These are phyloP conservation scores for Drosophila pandora DNA, from an alignment of 1,140 invertebrate genomes.

Conservation along the genomic window DNA sequence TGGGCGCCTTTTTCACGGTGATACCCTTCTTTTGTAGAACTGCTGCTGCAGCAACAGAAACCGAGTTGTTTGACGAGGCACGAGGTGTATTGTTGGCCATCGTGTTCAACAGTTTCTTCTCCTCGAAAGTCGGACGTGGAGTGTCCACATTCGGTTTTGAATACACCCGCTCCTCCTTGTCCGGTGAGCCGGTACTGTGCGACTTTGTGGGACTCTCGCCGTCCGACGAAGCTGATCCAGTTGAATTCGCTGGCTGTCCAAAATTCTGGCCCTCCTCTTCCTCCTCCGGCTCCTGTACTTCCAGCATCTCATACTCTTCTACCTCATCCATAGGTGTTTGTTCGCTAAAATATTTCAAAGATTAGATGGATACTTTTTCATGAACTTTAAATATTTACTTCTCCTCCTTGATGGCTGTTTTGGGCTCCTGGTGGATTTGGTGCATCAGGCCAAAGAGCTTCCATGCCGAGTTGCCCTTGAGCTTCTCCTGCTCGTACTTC, in stretches of 20 bases:
- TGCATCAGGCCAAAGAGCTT: slow-evolving; percentile 78
- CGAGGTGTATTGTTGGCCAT: slow-evolving; percentile 60
- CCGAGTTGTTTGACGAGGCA: slow-evolving; percentile 26
- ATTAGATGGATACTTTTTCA: not conserved
- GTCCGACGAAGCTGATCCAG: slow-evolving; percentile 69
- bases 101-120: slow-evolving; percentile 75
- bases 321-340: slow-evolving; percentile 68
- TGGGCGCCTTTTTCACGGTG: slow-evolving; percentile 70
- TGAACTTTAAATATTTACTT: slow-evolving; percentile 54
- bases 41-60: slow-evolving; percentile 65
- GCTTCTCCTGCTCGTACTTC: slow-evolving; percentile 78
- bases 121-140: slow-evolving; percentile 66
- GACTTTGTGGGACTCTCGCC: slow-evolving; percentile 77
- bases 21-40: slow-evolving; percentile 79
- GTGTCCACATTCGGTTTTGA: slow-evolving; percentile 57
- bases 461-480: slow-evolving; percentile 72
- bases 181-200: slow-evolving; percentile 67
- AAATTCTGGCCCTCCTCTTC: slow-evolving; percentile 55
- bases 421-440: slow-evolving; percentile 73
- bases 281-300: slow-evolving; percentile 75
- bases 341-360: slow-evolving; percentile 33
- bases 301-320: slow-evolving; percentile 79
- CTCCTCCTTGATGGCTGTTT: slow-evolving; percentile 50
- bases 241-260: slow-evolving; percentile 49
- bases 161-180: slow-evolving; percentile 69